Base-by-base conservation (phyloP, 2,888 invertebrate genomes). In the Rutpela maculata region DNA sequence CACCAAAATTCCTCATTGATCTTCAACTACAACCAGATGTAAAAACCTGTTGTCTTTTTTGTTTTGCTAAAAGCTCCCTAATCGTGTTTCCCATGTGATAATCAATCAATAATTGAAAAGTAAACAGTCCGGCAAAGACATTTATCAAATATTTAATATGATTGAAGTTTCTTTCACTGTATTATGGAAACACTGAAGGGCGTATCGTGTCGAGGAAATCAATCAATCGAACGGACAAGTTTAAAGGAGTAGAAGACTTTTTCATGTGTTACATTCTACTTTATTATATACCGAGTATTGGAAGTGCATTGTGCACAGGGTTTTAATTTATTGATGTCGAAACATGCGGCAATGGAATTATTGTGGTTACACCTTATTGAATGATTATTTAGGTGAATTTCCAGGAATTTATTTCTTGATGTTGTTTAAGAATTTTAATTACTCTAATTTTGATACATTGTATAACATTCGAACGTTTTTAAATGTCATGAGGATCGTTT, bases 101-200 rank as follows among this genome's bases (percentile, higher is more conserved):
- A 70, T 70, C 70, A 60, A 70, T 70, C 70, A 70, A 62, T 31
- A 59, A 26, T n/a, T 43, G 70, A 50, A 43, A 70, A 70, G 70
- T 50, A 70, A 70, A 59, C 57, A 62, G n/a, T 31, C 43, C 38
- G 38, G 59, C 18, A 70, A n/a, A 60, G 70, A 70, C 70, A 62
- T 70, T 70, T 60, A 70, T 70, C 70, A 70, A 70, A 60, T 60
- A 60, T 60, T 70, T 70, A 70, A 62, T 62, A 60, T 38, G 60
- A 70, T 70, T 43, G 70, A 60, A 38, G 60, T 59, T 59, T 59
- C 69, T 26, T 35, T 50, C 67, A 31, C 22, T 68, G 22, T n/a
- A n/a, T 68, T 35, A 59, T 26, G 35, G 31, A 43, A 62, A 60
- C 19, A 67, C 11, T 5, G 59, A 59, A 59, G 11, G 15, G 59